phyloP scores from a whole-genome alignment of 2,113 vertebrate genomes.

The Sander vitreus region DNA sequence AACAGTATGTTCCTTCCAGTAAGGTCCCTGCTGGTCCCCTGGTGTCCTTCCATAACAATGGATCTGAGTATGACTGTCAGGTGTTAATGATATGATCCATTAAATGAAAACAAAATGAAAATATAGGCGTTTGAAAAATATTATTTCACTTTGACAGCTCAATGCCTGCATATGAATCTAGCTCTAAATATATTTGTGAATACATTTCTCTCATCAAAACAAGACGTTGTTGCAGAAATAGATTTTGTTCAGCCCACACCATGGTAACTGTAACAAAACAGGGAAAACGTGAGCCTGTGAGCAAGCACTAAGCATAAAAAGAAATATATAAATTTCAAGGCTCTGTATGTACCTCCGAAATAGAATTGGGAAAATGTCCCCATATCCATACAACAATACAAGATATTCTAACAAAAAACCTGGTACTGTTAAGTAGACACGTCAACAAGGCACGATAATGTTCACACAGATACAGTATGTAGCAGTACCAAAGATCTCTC shows the following conservation, averaged over 20 bases:
- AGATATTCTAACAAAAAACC: slow-evolving; percentile 9
- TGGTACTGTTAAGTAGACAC: background rate
- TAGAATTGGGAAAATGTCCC: background rate
- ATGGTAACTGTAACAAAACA: background rate
- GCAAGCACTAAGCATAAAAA: background rate
- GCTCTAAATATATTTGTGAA: background rate
- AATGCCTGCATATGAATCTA: background rate
- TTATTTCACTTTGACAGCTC: background rate
- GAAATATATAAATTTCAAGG: too few species aligned
- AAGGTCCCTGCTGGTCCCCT: background rate
- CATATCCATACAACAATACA: background rate
- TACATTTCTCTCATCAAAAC: slow-evolving; percentile 1
- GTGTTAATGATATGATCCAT: background rate
- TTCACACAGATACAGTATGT: slow-evolving; percentile 12
- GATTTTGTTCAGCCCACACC: background rate
- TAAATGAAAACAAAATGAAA: background rate
- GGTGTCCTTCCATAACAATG: background rate
- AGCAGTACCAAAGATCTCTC: background rate
- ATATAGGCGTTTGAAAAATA: background rate
- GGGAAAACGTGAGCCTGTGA: background rate
- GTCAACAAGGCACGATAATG: slow-evolving; percentile 25
- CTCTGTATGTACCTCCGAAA: background rate
- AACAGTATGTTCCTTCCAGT: background rate
- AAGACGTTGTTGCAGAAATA: slow-evolving; percentile 2
- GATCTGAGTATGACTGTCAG: background rate